Evolutionary conservation across 2,888 invertebrate genomes (phyloP).

Genomic region (Sarcophaga carnaria): DNA sequence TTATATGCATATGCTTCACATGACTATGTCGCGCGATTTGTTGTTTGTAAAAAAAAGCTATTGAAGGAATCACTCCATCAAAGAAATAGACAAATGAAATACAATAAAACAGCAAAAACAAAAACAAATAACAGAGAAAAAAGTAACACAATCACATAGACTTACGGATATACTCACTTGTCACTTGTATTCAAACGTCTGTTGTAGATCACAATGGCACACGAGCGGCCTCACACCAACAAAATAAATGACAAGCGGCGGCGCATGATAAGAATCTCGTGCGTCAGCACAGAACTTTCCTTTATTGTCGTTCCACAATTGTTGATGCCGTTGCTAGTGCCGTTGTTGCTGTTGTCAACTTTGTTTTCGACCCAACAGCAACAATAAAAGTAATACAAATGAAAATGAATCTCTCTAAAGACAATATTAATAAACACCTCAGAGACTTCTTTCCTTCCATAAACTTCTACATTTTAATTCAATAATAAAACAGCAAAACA

Average conservation of each 20-base stretch:
- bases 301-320: conserved; percentile 14
- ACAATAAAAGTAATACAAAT: not conserved
- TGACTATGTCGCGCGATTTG: conserved; percentile 28
- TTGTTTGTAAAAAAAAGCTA: conserved; percentile 2
- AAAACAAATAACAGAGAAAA: not conserved
- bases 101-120: not conserved
- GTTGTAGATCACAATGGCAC: conserved; percentile 40
- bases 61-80: conserved; percentile 1
- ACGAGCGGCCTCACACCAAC: conserved; percentile 49
- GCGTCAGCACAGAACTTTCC: conserved; percentile 69
- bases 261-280: conserved; percentile 70
- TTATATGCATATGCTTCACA: not conserved
- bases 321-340: not conserved
- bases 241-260: conserved; percentile 45
- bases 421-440: not conserved
- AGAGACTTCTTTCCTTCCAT: not conserved
- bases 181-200: not conserved
- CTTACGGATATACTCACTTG: conserved; percentile 1
- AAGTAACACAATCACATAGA: not conserved
- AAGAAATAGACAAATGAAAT: not conserved
- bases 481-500: not conserved
- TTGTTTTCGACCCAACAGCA: conserved; percentile 11
- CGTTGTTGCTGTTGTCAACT: conserved; percentile 25
- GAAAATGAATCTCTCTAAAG: conserved; percentile 13
- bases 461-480: not conserved